Conservation (phyloP, 37 sponge, comb jelly and placozoan genomes). For the Trichoplax adhaerens region DNA sequence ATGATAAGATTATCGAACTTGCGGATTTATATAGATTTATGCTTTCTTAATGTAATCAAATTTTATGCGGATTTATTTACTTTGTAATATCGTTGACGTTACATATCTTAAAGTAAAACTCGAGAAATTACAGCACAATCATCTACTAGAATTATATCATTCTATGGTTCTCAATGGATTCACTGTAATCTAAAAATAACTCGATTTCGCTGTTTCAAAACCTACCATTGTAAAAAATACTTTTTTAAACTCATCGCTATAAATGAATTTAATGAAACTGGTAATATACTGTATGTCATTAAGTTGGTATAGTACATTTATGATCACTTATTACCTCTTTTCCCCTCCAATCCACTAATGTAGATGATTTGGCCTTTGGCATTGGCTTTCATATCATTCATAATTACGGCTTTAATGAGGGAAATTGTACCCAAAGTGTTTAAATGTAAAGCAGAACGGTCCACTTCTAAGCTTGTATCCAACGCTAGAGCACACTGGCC, state of each 20-base stretch:
- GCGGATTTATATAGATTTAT: too few species aligned
- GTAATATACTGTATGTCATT: background rate
- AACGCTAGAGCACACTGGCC: slow-evolving; percentile 55
- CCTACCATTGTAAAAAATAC: background rate
- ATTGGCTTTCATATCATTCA: slow-evolving; percentile 60
- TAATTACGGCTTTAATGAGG: slow-evolving; percentile 53
- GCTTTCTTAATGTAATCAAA: too few species aligned
- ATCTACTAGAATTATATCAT: too few species aligned
- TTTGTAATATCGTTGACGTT: too few species aligned
- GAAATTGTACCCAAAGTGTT: slow-evolving; percentile 74
- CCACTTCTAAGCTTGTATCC: slow-evolving; percentile 57
- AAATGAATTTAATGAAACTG: background rate
- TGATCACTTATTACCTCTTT: slow-evolving; percentile 33
- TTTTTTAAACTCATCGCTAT: background rate
- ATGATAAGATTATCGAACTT: too few species aligned
- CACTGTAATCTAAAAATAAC: too few species aligned
- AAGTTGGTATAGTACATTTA: background rate
- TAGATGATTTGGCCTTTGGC: slow-evolving; percentile 39
- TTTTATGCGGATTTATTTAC: too few species aligned
- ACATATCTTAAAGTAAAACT: too few species aligned
- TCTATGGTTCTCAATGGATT: too few species aligned
- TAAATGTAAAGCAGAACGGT: slow-evolving; percentile 42
- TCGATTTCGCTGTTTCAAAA: too few species aligned
- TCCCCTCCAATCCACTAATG: slow-evolving; percentile 77
- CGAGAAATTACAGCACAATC: too few species aligned